Evolutionary conservation across 2,113 vertebrate species (phyloP), one percentile per base, ranked within the genome.

Genomic region (Nyctibius bracteatus): DNA sequence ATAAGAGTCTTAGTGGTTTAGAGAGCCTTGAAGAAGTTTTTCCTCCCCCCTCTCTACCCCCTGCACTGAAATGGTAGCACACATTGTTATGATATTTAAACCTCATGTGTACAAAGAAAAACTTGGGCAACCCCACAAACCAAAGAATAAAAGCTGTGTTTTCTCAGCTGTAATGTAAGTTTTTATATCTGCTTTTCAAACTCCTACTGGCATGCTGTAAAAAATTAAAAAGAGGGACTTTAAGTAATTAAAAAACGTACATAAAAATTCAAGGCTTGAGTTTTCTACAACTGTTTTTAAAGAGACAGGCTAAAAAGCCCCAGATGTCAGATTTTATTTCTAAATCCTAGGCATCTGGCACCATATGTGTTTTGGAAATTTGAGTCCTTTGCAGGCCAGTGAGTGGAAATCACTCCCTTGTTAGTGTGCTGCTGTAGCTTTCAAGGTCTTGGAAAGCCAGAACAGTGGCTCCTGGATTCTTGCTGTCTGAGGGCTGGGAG

Each of bases 151-250:
- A 98, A 98, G 98, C 98, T 97, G 98, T 98, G 98, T 99, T 99
- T 98, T 98, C 97, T 98, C 98, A 98, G 98, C 99, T 98, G 98
- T 98, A 98, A 98, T 98, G 98, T 98, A 98, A 99, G 99, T 98
- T 98, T 98, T 98, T 98, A 98, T 98, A 98, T 97, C 97, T 97
- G 97, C 96, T 96, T 98, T 98, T 97, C 98, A 97, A 98, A 95
- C 95, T 97, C 97, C 97, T 97, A 94, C 97, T 95, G 96, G 96
- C 96, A 94, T 91, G 91, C 97, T 98, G 97, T 98, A 98, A 98
- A 98, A 98, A 98, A 98, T 97, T 98, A 97, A 97, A 98, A 97
- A 98, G 98, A 98, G 92, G 90, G 95, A 96, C 96, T 97, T 98
- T 97, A 98, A 98, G 98, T 98, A 98, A 98, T 98, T 98, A 97